Base-by-base conservation (phyloP, 2,888 invertebrate genomes). In the Trissolcus brochymenae region DNA sequence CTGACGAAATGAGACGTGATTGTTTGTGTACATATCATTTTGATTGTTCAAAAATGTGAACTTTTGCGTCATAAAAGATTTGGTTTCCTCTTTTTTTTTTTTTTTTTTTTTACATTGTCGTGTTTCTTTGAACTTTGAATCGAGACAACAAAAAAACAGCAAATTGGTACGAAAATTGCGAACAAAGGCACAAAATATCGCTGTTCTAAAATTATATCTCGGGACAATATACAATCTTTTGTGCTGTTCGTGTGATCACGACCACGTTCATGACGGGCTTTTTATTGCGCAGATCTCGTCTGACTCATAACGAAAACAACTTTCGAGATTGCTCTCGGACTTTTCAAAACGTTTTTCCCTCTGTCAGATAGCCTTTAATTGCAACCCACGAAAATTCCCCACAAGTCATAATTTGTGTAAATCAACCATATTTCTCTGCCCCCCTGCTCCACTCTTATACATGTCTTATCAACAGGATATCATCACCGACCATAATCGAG, bases 231-330 rank as follows among this genome's bases (percentile, higher is more conserved):
- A 25, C 35, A 35, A 35, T 11, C 7, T 35, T 35, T 11, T 35
- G 35, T 35, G 9, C 19, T 19, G 19, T 19, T 16, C 9, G 16
- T 25, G 17, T 16, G 9, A 40, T 40, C 17, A 56, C 56, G 13
- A 17, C 56, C 43, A 57, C 50, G 49, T 29, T 60, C 50, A 50
- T 61, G 51, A 46, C 25, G 14, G 21, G 16, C 59, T 35, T 49
- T 25, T 17, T 60, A 60, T 60, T 61, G 50, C 61, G 51, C 51
- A 61, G 35, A 61, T 61, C 50, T 51, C 17, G 35, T 61, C 61
- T 61, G 61, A 61, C 51, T 61, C 61, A 61, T 51, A 40, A 61
- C 51, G 35, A 50, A 61, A 61, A 61, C 61, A 61, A 61, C 61
- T 61, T 61, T 61, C 61, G 40, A 40, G 61, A 51, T 61, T 51